Base-by-base conservation (phyloP, 2,797 vertebrate genomes). In the Lerista edwardsae region DNA sequence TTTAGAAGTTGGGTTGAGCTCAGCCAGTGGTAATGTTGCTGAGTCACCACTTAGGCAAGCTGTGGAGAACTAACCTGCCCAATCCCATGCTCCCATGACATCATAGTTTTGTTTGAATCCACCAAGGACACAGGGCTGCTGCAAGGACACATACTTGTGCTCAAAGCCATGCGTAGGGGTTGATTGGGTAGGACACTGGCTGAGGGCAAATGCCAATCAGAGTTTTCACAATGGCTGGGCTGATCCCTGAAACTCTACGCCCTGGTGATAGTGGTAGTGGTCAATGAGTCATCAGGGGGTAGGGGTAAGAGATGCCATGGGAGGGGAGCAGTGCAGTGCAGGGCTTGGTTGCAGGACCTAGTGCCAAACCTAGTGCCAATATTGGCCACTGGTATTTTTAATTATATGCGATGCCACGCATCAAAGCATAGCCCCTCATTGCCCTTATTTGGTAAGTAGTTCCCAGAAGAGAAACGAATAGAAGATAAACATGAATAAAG, bases 401-500 rank as follows among this genome's bases (percentile, higher is more conserved):
- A 10, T 55, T 15, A 57, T 34, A 14, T 57, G 17, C 25, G 62
- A 67, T 62, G 39, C 55, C 68, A 80, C 44, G 10, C 47, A 80
- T 15, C 64, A 85, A 73, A 44, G 23, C 47, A 21, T 47, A 44
- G 25, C 10, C 19, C 27, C 62, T 69, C 55, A 61, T 34, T 51
- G 34, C 27, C 39, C 31, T 67, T 89, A 47, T 19, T 65, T 80
- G 88, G 59, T 41, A 83, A 10, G 17, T 6, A 61, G 65, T 62
- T 29, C 25, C 9, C 89, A 39, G 87, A 87, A 88, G 0, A 0
- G 11, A 86, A 65, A 89, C 83, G 78, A 23, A 86, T 23, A 88
- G 64, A 68, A 85, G 89, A 91, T 86, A 91, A 94, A 94, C 91
- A 69, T 76, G 84, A 83, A 86, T 86, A 82, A 80, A 80, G 72